Conservation (phyloP, 2,888 invertebrate species). For the Dorcus hopei region DNA sequence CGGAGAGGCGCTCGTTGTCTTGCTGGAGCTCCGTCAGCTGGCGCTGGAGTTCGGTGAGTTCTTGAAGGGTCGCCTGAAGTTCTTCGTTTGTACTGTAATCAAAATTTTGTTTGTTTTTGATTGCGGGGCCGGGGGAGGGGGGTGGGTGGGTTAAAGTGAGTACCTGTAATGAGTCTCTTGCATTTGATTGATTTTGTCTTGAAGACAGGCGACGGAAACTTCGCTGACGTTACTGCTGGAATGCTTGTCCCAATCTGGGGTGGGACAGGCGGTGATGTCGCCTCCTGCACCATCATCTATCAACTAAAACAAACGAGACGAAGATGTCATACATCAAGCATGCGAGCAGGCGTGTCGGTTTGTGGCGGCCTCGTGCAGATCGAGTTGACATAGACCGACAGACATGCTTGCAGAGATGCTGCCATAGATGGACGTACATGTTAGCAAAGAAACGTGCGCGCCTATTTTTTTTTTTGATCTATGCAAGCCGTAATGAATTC, state of each 20-base stretch:
- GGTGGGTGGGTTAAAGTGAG: background rate
- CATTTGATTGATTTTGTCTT: conserved; percentile 91
- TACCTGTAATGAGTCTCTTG: conserved; percentile 82
- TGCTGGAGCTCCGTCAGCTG: conserved; percentile 83
- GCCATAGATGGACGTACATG: too few species aligned
- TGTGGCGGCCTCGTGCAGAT: too few species aligned
- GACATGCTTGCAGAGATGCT: too few species aligned
- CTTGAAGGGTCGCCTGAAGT: conserved; percentile 89
- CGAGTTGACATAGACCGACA: too few species aligned
- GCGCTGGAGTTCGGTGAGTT: conserved; percentile 84
- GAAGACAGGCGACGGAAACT: conserved; percentile 87
- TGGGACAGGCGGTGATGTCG: conserved; percentile 65
- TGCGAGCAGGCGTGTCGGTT: too few species aligned
- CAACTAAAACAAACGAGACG: conserved; percentile 28
- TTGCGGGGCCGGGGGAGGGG: background rate
- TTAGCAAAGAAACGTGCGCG: too few species aligned
- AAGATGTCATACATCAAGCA: too few species aligned
- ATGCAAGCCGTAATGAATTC: too few species aligned
- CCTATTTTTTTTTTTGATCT: too few species aligned
- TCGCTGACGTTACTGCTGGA: conserved; percentile 84
- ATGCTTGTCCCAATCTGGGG: conserved; percentile 90
- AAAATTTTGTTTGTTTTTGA: background rate
- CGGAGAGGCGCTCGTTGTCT: conserved; percentile 82
- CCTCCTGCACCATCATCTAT: conserved; percentile 38
- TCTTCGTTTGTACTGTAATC: conserved; percentile 81